Conservation (phyloP, 1,140 invertebrate species). For the Drosophila lini region DNA sequence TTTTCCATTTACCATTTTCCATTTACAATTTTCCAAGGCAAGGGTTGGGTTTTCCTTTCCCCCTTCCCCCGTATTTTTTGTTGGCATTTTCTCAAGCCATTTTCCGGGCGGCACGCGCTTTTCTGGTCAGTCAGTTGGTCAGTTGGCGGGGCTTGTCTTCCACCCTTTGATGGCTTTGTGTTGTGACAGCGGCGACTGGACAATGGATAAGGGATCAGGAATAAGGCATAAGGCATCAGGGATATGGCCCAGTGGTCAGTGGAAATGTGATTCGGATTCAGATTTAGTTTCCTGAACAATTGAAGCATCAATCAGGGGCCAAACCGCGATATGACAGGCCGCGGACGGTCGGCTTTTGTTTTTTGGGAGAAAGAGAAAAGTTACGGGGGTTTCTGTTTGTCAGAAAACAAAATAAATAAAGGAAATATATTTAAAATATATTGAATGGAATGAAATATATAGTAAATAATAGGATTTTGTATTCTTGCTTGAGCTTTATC, state of each 20-base stretch:
- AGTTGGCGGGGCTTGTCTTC: slow-evolving; percentile 6
- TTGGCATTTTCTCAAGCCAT: slow-evolving; percentile 33
- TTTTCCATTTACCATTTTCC: slow-evolving; percentile 20
- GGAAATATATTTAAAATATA: not conserved
- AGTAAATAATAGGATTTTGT: no score
- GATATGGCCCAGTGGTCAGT: slow-evolving; percentile 12
- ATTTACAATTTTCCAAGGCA: slow-evolving; percentile 9
- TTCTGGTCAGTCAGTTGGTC: slow-evolving; percentile 30
- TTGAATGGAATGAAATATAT: no score
- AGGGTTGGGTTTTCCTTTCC: not conserved
- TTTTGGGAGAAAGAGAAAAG: not conserved
- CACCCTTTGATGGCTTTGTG: slow-evolving; percentile 29
- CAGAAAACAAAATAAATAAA: not conserved
- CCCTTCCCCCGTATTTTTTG: slow-evolving; percentile 7
- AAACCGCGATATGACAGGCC: slow-evolving; percentile 32
- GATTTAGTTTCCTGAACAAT: slow-evolving; percentile 31
- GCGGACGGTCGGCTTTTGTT: not conserved
- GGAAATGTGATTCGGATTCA: slow-evolving; percentile 22
- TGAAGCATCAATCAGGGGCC: slow-evolving; percentile 23
- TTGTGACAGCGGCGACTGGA: slow-evolving; percentile 35
- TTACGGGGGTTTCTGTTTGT: not conserved
- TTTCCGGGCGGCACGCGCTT: slow-evolving; percentile 34
- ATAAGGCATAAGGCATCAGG: not conserved
- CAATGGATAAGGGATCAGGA: slow-evolving; percentile 16
- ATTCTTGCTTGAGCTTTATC: no score